Conservation (phyloP, 2,113 vertebrate genomes). For the Natator depressus region DNA sequence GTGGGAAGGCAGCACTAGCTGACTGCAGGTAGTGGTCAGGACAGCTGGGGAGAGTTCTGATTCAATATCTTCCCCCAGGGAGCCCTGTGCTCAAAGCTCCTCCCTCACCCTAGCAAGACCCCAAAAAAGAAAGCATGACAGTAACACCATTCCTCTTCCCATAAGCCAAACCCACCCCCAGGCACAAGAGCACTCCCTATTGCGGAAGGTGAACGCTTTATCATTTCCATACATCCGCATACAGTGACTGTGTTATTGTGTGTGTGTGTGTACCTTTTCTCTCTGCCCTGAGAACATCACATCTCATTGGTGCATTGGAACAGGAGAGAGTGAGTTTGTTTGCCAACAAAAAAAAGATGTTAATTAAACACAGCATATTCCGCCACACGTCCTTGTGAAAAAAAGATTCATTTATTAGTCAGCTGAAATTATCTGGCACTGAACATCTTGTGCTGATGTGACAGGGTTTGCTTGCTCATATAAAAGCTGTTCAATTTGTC, state of each 20-base stretch:
- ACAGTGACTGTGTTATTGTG: neutral
- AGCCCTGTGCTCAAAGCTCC: neutral
- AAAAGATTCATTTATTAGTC: slow-evolving; percentile 41
- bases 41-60: neutral
- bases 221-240: slow-evolving; percentile 56
- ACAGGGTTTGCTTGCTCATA: neutral
- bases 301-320: slow-evolving; percentile 23
- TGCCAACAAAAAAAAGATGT: slow-evolving; percentile 32
- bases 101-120: neutral
- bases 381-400: neutral
- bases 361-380: slow-evolving; percentile 50
- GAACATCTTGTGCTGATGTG: slow-evolving; percentile 29
- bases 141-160: neutral
- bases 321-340: neutral
- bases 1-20: neutral
- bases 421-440: slow-evolving; percentile 40
- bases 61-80: neutral
- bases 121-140: neutral
- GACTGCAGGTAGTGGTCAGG: neutral
- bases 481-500: slow-evolving; percentile 29
- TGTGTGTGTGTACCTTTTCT: neutral
- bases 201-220: slow-evolving; percentile 14
- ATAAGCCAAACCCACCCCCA: neutral
- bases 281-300: slow-evolving; percentile 7
- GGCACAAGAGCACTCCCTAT: neutral